Percentiles rank a stretch among this genome's conserved stretches.
phyloP scores from a whole-genome alignment of 1,140 invertebrate genomes.

The Papilio helenus region DNA sequence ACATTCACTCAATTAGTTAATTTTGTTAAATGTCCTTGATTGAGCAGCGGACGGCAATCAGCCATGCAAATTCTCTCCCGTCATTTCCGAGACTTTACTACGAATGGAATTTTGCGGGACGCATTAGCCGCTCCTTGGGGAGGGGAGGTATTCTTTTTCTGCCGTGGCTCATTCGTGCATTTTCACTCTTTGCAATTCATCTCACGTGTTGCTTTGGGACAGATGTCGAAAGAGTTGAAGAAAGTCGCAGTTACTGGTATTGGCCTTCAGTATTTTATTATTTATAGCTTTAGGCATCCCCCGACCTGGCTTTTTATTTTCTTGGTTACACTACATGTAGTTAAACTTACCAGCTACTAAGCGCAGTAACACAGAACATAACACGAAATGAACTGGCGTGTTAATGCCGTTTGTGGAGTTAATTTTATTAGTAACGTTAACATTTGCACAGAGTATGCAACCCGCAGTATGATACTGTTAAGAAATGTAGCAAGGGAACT shows the following conservation, averaged over 20 bases:
- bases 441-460: neutral
- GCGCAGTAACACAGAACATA: conserved; percentile 34
- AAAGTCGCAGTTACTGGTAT: neutral
- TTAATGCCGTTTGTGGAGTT: conserved; percentile 43
- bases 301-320: neutral
- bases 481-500: neutral
- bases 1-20: conserved; percentile 80
- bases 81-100: conserved; percentile 64
- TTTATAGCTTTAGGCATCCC: neutral
- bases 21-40: conserved; percentile 82
- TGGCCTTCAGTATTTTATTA: neutral
- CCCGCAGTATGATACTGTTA: neutral
- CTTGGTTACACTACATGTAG: neutral
- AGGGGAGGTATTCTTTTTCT: conserved; percentile 24
- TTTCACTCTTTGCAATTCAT: conserved; percentile 25
- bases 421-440: conserved; percentile 34
- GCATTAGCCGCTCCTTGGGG: conserved; percentile 28
- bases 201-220: conserved; percentile 5
- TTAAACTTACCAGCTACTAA: neutral
- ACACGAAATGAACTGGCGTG: conserved; percentile 43
- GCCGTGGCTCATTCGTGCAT: conserved; percentile 6
- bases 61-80: conserved; percentile 76
- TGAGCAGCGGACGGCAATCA: conserved; percentile 80
- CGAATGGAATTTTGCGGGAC: conserved; percentile 68
- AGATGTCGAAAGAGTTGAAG: neutral